Evolutionary conservation across 2,113 vertebrate species (phyloP).

Genomic region (Peromyscus californicus): DNA sequence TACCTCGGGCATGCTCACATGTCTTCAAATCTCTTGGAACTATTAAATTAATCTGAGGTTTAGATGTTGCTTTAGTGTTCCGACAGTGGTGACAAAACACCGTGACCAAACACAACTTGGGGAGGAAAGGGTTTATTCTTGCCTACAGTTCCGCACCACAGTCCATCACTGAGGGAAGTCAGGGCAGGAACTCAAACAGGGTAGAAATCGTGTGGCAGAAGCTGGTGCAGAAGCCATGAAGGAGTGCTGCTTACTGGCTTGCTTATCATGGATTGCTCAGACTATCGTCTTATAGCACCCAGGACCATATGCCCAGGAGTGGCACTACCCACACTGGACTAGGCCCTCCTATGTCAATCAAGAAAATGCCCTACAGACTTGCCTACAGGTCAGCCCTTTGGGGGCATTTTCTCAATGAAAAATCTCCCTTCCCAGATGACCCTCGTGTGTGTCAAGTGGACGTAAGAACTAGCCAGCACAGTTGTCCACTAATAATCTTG

Average conservation of each 20-base stretch:
- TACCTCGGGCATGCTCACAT: not conserved
- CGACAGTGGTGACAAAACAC: not conserved
- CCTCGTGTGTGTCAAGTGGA: not conserved
- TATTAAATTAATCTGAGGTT: constrained; percentile 24
- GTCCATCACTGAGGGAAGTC: not conserved
- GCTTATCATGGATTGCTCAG: not conserved
- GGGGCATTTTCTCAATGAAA: not conserved
- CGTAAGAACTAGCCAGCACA: not conserved
- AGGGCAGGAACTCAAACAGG: not conserved
- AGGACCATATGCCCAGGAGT: not conserved
- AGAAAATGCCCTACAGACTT: not conserved
- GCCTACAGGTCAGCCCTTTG: not conserved
- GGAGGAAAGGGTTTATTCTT: not conserved
- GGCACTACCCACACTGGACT: not conserved
- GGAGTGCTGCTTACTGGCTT: not conserved
- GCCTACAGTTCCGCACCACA: not conserved
- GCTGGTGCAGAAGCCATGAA: not conserved
- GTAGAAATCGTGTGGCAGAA: too few relatives aligned
- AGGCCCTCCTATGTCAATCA: not conserved
- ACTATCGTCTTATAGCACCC: too few relatives aligned
- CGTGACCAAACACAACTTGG: not conserved
- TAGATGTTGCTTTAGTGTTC: not conserved
- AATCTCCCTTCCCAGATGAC: not conserved
- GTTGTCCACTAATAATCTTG: not conserved
- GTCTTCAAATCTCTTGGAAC: constrained; percentile 7